A percentile compares a stretch with the other conserved stretches of the same genome.
phyloP scores from a whole-genome alignment of 2,888 invertebrate genomes.

The Acrobeloides nanus region DNA sequence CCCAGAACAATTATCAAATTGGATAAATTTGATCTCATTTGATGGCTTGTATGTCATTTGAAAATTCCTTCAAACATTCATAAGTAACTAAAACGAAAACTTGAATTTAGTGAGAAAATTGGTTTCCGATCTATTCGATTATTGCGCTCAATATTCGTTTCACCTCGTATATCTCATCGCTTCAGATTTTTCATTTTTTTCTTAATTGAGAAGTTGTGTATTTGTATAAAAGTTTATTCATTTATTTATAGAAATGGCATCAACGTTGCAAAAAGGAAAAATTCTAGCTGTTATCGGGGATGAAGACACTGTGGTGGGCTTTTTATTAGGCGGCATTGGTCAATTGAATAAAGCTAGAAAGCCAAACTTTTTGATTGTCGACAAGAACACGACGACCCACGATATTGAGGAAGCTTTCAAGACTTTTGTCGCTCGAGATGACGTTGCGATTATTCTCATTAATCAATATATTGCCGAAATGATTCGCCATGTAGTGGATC shows the following conservation, averaged over 20 bases:
- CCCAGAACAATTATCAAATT: too few species aligned
- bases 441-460: conserved; percentile 96
- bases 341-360: conserved; percentile 77
- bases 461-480: conserved; percentile 93
- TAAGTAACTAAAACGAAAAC: too few species aligned
- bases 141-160: too few species aligned
- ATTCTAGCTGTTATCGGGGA: conserved; percentile 53
- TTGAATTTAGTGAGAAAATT: too few species aligned
- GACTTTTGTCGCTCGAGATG: conserved; percentile 83
- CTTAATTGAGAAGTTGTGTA: too few species aligned
- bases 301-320: conserved; percentile 97
- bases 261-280: conserved; percentile 42
- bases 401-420: conserved; percentile 93
- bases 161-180: too few species aligned
- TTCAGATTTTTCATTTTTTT: too few species aligned
- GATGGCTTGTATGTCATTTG: too few species aligned
- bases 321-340: conserved; percentile 77
- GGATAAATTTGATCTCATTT: too few species aligned
- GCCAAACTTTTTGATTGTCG: conserved; percentile 52
- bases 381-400: conserved; percentile 72
- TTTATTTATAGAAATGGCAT: conserved; percentile 26
- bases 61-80: too few species aligned
- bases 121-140: too few species aligned
- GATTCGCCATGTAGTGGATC: conserved; percentile 90
- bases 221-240: too few species aligned